Percentiles rank a stretch among this genome's conserved stretches.
Conservation (phyloP, 2,888 invertebrate genomes). For the Tanytarsus gracilentus region DNA sequence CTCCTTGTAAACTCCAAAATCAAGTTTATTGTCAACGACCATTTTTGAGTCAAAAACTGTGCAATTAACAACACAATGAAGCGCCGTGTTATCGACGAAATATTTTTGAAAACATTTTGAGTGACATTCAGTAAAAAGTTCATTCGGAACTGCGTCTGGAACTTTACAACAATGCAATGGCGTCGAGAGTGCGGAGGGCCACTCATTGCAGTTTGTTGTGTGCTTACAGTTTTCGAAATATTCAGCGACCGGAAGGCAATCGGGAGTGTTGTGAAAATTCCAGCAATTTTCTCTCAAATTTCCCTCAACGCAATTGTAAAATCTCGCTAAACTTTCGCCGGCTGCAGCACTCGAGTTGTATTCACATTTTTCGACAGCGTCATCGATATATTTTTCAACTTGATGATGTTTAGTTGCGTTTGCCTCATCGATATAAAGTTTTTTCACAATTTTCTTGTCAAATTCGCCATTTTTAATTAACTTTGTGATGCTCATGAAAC, state of each 20-base stretch:
- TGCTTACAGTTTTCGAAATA: not conserved
- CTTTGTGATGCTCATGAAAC: not conserved
- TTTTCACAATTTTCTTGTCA: not conserved
- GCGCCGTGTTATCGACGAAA: too few relatives aligned
- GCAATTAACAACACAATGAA: not conserved
- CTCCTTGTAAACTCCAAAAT: not conserved
- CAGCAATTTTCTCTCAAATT: not conserved
- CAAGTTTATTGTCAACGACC: not conserved
- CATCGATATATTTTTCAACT: not conserved
- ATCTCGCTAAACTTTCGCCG: not conserved
- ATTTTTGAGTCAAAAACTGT: not conserved
- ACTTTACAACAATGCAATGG: not conserved
- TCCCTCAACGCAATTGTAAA: not conserved
- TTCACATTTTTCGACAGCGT: not conserved
- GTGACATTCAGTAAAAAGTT: not conserved
- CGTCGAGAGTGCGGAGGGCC: not conserved
- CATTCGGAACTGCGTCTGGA: not conserved
- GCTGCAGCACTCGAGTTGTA: not conserved
- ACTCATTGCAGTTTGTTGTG: not conserved
- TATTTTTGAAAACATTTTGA: not conserved
- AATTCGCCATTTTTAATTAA: not conserved
- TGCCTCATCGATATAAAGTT: not conserved
- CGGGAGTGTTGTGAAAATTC: not conserved
- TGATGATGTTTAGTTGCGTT: not conserved
- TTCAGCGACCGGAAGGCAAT: not conserved